phyloP scores from a whole-genome alignment of 2,888 invertebrate species.

The Nemotelus nigrinus region DNA sequence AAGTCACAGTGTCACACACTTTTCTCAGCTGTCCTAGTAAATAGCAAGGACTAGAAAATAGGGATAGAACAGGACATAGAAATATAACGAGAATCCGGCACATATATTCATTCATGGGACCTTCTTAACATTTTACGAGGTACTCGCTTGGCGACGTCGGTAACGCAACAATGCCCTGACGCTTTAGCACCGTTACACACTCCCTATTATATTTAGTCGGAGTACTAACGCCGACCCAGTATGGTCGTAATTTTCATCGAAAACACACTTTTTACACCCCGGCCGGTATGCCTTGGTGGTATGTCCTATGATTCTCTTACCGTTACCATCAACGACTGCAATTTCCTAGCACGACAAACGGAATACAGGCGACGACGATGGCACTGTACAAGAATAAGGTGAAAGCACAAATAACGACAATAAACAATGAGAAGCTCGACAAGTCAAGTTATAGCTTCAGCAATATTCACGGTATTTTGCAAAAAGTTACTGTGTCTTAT shows the following conservation, averaged over 20 bases:
- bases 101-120: not conserved
- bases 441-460: conserved; percentile 48
- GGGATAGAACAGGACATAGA: not conserved
- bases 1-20: not conserved
- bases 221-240: conserved; percentile 11
- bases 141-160: not conserved
- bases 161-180: not conserved
- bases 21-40: conserved; percentile 47
- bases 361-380: no score
- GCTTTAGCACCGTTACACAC: not conserved
- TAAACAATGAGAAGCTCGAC: conserved; percentile 48
- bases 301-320: no score
- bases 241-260: conserved; percentile 25
- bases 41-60: conserved; percentile 33
- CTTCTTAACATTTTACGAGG: conserved; percentile 24
- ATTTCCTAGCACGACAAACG: no score
- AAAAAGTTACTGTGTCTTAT: not conserved
- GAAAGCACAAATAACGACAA: conserved; percentile 51
- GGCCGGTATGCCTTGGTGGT: not conserved
- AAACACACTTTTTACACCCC: conserved; percentile 28
- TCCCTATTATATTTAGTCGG: not conserved
- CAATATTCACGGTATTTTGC: conserved; percentile 44
- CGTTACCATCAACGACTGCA: no score
- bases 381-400: conserved; percentile 41
- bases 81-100: not conserved